Conservation (phyloP, 2,113 vertebrate genomes). For the Sebastes schlegelii region DNA sequence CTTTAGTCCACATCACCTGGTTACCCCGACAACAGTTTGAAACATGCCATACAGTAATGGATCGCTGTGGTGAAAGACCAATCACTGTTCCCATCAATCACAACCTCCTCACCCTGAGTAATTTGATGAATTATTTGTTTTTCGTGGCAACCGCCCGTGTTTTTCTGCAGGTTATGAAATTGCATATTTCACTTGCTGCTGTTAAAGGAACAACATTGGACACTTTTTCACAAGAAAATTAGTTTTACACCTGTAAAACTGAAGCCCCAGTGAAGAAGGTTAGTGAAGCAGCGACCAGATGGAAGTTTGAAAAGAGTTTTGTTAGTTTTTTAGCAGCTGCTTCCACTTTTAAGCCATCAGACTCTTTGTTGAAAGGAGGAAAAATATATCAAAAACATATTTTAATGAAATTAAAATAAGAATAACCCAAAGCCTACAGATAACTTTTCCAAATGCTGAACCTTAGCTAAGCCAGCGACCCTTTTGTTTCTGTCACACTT, state of each 20-base stretch:
- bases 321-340: not conserved
- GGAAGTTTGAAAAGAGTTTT: not conserved
- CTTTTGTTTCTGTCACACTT: not conserved
- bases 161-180: not conserved
- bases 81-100: constrained; percentile 30
- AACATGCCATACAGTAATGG: constrained; percentile 11
- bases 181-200: not conserved
- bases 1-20: constrained; percentile 36
- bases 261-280: not conserved
- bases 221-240: not conserved
- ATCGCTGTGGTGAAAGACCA: constrained; percentile 9
- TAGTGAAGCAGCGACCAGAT: not conserved
- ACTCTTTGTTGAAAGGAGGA: no score
- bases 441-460: no score
- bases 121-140: constrained; percentile 6
- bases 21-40: constrained; percentile 30
- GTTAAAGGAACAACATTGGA: not conserved
- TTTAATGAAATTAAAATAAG: no score
- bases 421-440: no score
- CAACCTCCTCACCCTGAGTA: not conserved
- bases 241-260: not conserved
- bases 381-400: no score
- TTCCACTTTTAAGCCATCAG: not conserved
- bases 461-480: not conserved
- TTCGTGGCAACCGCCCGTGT: not conserved